Evolutionary conservation across 2,888 invertebrate genomes (phyloP).

Genomic region (Agrilus mali): DNA sequence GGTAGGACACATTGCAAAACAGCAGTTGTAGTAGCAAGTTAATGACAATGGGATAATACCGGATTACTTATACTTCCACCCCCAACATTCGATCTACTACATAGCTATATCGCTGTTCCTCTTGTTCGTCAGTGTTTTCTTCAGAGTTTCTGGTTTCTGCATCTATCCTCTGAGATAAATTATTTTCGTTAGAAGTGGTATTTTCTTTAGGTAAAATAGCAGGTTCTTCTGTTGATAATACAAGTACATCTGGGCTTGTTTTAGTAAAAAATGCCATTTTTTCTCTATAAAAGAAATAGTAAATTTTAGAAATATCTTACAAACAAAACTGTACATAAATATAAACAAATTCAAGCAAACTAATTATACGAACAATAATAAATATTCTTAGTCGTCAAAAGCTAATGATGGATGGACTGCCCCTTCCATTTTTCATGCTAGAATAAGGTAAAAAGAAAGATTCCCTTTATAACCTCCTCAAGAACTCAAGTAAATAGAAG

Average conservation of each 20-base stretch:
- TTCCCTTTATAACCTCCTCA: no score
- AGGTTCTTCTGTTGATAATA: conserved; percentile 48
- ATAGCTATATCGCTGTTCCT: conserved; percentile 57
- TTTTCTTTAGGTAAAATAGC: conserved; percentile 20
- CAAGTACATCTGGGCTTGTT: conserved; percentile 62
- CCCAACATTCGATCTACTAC: conserved; percentile 74
- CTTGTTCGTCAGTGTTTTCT: conserved; percentile 30
- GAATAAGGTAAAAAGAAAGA: no score
- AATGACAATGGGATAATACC: no score
- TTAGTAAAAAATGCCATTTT: conserved; percentile 95
- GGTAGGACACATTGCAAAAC: no score
- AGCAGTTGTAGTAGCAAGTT: no score
- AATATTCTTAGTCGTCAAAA: no score
- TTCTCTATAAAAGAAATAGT: conserved; percentile 52
- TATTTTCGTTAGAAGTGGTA: conserved; percentile 3
- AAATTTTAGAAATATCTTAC: conserved; percentile 1
- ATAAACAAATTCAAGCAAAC: no score
- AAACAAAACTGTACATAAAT: no score
- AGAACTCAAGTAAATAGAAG: no score
- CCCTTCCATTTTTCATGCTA: no score
- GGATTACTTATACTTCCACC: conserved; percentile 58
- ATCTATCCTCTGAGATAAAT: conserved; percentile 13
- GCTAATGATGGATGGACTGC: no score
- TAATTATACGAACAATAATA: no score
- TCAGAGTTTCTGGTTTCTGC: conserved; percentile 17